Evolutionary conservation across 2,113 vertebrate genomes (phyloP), one percentile per base, ranked within the genome.

Genomic region (Solea solea): DNA sequence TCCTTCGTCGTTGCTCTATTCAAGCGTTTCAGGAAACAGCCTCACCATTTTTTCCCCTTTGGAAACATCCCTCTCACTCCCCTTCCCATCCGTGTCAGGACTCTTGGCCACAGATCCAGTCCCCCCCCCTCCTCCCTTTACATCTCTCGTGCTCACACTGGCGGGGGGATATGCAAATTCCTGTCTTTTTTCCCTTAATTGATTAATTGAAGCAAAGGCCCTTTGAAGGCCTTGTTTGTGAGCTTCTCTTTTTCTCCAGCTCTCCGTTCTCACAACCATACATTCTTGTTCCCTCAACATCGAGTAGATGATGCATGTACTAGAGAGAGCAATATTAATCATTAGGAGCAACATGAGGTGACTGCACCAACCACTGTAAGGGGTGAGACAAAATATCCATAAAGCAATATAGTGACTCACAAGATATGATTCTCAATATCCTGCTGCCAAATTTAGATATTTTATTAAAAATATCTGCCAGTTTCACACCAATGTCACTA

Each of bases 171-270:
- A 93, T 89, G 90, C 90, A 93, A 92, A 93, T 93, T 91, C 91
- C 87, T 90, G 63, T 74, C 86, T 93, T 92, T 92, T 89, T 91
- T 82, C 81, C 76, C 79, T 88, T 94, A 92, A 93, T 93, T 94
- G 90, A 93, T 93, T 93, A 93, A 93, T 94, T 93, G 91, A 92
- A 90, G 80, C 87, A 80, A 83, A 73, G 87, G 78, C 64, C 69
- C 72, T 89, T 93, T 92, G 82, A 93, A 90, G 87, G 88, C 86
- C 78, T 89, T 85, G 84, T 88, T 88, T 93, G 86, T 93, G 70
- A 52, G 49, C 81, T 80, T 79, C 70, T 82, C 79, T 78, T 65
- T 86, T 50, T 56, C 72, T 71, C 44, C 25, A 42, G 4, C 75
- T 58, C 44, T 53, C 40, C 58, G 34, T 78, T 80, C 76, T 88